Percentiles rank a stretch among this genome's conserved stretches.
Conservation (phyloP, 1,140 invertebrate species). For the Cheumatopsyche charites region DNA sequence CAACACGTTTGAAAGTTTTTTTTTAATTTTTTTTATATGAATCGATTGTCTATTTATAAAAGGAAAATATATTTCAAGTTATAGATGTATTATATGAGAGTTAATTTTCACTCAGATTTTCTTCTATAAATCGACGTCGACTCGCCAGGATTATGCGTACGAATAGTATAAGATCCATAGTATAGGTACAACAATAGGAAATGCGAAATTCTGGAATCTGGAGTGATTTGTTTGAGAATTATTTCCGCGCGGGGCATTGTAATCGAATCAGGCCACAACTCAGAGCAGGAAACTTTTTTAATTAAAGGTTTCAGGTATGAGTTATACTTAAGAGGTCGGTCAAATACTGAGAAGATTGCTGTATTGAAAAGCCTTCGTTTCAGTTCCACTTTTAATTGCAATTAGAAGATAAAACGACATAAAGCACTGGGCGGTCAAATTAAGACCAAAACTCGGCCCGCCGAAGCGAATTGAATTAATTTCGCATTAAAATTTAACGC, state of each 20-base stretch:
- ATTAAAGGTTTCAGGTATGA: constrained; percentile 30
- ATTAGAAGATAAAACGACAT: constrained; percentile 1
- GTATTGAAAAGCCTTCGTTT: constrained; percentile 16
- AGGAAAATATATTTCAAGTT: too few species aligned
- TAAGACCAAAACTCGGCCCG: background rate
- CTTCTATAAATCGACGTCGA: too few species aligned
- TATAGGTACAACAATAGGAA: too few species aligned
- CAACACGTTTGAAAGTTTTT: too few species aligned
- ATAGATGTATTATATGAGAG: too few species aligned
- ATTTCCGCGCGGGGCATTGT: constrained; percentile 6
- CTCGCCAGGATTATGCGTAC: too few species aligned
- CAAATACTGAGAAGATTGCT: constrained; percentile 3
- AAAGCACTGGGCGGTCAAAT: background rate
- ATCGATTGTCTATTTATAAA: too few species aligned
- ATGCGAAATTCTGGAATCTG: background rate
- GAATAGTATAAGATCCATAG: too few species aligned
- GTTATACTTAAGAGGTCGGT: constrained; percentile 8
- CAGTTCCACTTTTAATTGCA: constrained; percentile 6
- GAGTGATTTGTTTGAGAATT: constrained; percentile 20
- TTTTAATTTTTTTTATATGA: too few species aligned
- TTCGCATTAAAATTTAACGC: background rate
- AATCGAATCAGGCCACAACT: constrained; percentile 14
- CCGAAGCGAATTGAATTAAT: constrained; percentile 5
- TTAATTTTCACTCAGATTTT: too few species aligned
- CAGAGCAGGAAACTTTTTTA: constrained; percentile 25